Conservation (phyloP, 2,797 vertebrate genomes). For the Bradypus variegatus region DNA sequence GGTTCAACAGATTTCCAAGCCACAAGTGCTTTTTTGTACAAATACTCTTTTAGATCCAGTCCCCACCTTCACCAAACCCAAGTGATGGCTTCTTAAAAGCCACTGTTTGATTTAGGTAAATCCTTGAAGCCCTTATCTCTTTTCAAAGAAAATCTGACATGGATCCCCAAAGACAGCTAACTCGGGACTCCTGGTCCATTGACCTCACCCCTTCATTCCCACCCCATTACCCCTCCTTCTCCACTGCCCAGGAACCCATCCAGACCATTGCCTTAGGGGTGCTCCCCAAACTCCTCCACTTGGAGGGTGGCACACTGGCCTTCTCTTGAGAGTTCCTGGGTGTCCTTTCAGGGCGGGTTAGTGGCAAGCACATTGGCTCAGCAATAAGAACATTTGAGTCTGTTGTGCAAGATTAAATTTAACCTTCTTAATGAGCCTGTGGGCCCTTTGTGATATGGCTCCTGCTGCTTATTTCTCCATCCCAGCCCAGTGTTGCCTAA, state of each 20-base stretch:
- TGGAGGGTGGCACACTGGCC: background rate
- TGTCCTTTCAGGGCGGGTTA: background rate
- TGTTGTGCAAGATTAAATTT: fast-evolving
- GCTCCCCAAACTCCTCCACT: background rate
- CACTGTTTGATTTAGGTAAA: background rate
- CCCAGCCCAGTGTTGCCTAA: background rate
- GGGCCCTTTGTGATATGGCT: fast-evolving
- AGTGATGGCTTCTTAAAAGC: background rate
- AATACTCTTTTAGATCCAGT: background rate
- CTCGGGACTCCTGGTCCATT: too few species aligned
- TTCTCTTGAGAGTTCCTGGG: background rate
- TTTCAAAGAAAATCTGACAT: background rate
- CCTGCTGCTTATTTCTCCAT: fast-evolving
- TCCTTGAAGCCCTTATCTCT: background rate
- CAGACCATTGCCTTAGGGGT: too few species aligned
- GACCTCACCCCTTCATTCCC: background rate
- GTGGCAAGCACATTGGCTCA: background rate
- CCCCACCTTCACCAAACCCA: background rate
- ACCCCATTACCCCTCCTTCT: too few species aligned
- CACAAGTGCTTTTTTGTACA: background rate
- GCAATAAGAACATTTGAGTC: background rate
- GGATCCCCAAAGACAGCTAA: background rate
- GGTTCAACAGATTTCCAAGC: background rate
- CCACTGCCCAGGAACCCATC: background rate
- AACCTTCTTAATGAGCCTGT: background rate